Percentiles rank a stretch among this genome's conserved stretches.
Evolutionary conservation across 2,888 invertebrate genomes (phyloP).

Genomic region (Drosophila kambysellisi): DNA sequence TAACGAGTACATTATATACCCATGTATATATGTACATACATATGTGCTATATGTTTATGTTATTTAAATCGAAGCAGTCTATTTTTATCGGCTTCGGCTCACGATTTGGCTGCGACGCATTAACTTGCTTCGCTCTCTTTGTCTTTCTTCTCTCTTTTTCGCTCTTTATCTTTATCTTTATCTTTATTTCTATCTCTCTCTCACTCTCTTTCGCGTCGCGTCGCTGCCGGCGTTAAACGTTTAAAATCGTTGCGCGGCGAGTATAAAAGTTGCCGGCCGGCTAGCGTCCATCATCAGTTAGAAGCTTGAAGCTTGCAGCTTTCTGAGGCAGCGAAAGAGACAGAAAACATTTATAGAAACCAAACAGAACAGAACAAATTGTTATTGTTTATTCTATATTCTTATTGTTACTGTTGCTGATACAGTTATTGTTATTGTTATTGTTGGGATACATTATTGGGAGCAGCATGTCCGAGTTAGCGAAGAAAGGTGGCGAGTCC

Average conservation of each 20-base stretch:
- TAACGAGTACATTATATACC: neutral
- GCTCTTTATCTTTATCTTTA: neutral
- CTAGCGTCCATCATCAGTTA: slow-evolving; percentile 57
- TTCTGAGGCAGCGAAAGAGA: slow-evolving; percentile 18
- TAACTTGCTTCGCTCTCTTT: neutral
- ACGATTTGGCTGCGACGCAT: slow-evolving; percentile 9
- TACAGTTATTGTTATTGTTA: neutral
- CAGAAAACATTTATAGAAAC: slow-evolving; percentile 5
- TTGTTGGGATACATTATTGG: neutral
- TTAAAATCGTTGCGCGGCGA: slow-evolving; percentile 35
- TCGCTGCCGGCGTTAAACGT: slow-evolving; percentile 48
- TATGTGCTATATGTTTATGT: neutral
- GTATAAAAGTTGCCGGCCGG: slow-evolving; percentile 76
- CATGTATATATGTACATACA: neutral
- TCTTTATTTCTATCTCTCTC: neutral
- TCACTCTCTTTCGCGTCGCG: neutral
- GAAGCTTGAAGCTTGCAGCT: slow-evolving; percentile 47
- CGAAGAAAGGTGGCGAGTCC: slow-evolving; percentile 14
- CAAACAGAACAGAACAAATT: neutral
- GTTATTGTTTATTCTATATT: neutral
- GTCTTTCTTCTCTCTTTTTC: neutral
- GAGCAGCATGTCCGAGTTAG: slow-evolving; percentile 53
- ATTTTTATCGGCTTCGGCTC: slow-evolving; percentile 29
- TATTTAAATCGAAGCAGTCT: neutral
- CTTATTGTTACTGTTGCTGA: neutral